Percentiles rank a stretch among this genome's conserved stretches.
Evolutionary conservation across 2,888 invertebrate species (phyloP).

Genomic region (Boloria selene): DNA sequence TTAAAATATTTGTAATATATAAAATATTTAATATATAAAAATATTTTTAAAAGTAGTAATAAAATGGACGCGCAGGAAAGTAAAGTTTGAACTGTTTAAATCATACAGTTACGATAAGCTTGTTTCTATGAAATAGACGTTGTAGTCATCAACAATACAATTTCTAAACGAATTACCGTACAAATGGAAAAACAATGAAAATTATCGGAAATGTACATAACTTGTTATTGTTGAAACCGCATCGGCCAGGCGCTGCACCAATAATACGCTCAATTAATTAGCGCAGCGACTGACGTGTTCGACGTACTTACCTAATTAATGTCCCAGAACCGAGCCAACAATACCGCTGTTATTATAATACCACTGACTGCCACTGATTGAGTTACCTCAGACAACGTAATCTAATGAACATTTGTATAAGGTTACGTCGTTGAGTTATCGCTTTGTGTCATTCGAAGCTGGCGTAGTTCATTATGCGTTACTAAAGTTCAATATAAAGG

Average conservation of each 20-base stretch:
- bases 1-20: no score
- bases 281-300: slow-evolving; percentile 62
- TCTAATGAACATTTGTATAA: slow-evolving; percentile 45
- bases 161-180: slow-evolving; percentile 21
- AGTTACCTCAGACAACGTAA: slow-evolving; percentile 56
- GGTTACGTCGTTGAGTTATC: slow-evolving; percentile 29
- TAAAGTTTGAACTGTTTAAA: background rate
- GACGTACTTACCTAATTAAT: slow-evolving; percentile 76
- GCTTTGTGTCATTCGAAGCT: slow-evolving; percentile 14
- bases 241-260: slow-evolving; percentile 63
- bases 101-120: slow-evolving; percentile 4
- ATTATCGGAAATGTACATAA: slow-evolving; percentile 28
- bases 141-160: slow-evolving; percentile 19
- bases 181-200: slow-evolving; percentile 21
- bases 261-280: slow-evolving; percentile 78
- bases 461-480: background rate
- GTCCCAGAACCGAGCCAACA: slow-evolving; percentile 63
- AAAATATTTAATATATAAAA: no score
- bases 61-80: background rate
- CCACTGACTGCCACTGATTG: slow-evolving; percentile 61
- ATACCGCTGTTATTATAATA: slow-evolving; percentile 62
- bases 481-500: slow-evolving; percentile 4
- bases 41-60: background rate
- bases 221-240: slow-evolving; percentile 50
- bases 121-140: slow-evolving; percentile 15